These are phyloP conservation scores for Drosophila diplacantha DNA, from an alignment of 2,888 invertebrate genomes.

Conservation along the genomic window DNA sequence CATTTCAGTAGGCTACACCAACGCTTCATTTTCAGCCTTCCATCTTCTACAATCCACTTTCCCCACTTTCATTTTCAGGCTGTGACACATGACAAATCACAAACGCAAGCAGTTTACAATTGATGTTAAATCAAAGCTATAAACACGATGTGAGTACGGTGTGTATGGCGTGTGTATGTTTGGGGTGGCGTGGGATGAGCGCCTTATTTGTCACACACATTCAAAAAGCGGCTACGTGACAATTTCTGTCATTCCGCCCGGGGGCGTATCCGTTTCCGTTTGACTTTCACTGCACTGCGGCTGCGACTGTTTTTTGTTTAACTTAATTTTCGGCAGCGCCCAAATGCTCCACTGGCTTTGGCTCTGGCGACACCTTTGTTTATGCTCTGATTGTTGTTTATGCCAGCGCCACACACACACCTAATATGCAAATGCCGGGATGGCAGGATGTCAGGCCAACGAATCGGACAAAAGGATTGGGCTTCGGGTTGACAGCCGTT, in stretches of 20 bases:
- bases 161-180: slow-evolving; percentile 16
- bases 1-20: slow-evolving; percentile 18
- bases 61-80: slow-evolving; percentile 13
- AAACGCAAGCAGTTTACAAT: slow-evolving; percentile 52
- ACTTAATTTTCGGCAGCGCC: slow-evolving; percentile 47
- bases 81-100: slow-evolving; percentile 44
- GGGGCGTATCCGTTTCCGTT: slow-evolving; percentile 51
- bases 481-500: slow-evolving; percentile 45
- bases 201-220: slow-evolving; percentile 28
- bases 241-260: slow-evolving; percentile 50
- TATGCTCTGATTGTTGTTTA: slow-evolving; percentile 52
- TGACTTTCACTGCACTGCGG: slow-evolving; percentile 42
- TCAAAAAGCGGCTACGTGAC: slow-evolving; percentile 45
- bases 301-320: slow-evolving; percentile 41
- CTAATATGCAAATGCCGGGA: slow-evolving; percentile 38
- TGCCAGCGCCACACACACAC: slow-evolving; percentile 35
- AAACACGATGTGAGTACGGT: slow-evolving; percentile 38
- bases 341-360: slow-evolving; percentile 35
- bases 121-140: slow-evolving; percentile 63
- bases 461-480: slow-evolving; percentile 50
- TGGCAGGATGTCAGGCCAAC: slow-evolving; percentile 18
- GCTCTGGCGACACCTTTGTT: slow-evolving; percentile 34
- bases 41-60: slow-evolving; percentile 1
- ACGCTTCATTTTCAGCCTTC: background rate
- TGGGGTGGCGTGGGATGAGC: slow-evolving; percentile 15